phyloP scores from a whole-genome alignment of 1,140 invertebrate species.

The Drosophila sp. region DNA sequence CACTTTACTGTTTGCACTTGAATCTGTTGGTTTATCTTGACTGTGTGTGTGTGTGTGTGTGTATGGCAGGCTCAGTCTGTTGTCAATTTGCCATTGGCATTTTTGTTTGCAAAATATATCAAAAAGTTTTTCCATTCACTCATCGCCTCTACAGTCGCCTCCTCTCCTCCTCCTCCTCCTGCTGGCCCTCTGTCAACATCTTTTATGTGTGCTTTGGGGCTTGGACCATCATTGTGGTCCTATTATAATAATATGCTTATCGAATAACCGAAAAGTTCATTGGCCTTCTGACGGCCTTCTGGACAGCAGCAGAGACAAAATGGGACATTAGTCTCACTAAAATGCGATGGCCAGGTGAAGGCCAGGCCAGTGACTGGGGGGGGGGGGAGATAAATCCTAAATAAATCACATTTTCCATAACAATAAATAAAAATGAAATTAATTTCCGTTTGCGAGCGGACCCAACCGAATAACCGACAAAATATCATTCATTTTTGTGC shows the following conservation, averaged over 20 bases:
- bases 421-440: slow-evolving; percentile 73
- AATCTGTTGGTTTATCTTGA: slow-evolving; percentile 55
- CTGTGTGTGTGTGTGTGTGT: slow-evolving; percentile 25
- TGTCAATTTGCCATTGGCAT: slow-evolving; percentile 72
- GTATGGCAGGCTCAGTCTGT: slow-evolving; percentile 24
- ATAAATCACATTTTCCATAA: slow-evolving; percentile 64
- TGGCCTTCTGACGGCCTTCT: slow-evolving; percentile 31
- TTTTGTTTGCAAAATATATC: slow-evolving; percentile 78
- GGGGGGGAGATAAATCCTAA: slow-evolving; percentile 7
- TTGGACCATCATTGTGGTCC: slow-evolving; percentile 68
- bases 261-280: slow-evolving; percentile 50
- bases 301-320: slow-evolving; percentile 19
- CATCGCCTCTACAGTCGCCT: slow-evolving; percentile 16
- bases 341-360: not conserved
- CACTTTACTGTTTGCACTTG: slow-evolving; percentile 52
- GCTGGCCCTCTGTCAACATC: slow-evolving; percentile 35
- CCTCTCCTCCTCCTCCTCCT: not conserved
- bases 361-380: not conserved
- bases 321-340: not conserved
- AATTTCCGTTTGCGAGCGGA: slow-evolving; percentile 65
- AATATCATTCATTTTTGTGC: slow-evolving; percentile 35
- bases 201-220: slow-evolving; percentile 66
- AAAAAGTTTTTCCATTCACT: slow-evolving; percentile 66
- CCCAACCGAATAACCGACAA: slow-evolving; percentile 28
- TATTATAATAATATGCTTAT: slow-evolving; percentile 78